Evolutionary conservation across 2,797 vertebrate genomes (phyloP).

Genomic region (Anolis apletophallus): DNA sequence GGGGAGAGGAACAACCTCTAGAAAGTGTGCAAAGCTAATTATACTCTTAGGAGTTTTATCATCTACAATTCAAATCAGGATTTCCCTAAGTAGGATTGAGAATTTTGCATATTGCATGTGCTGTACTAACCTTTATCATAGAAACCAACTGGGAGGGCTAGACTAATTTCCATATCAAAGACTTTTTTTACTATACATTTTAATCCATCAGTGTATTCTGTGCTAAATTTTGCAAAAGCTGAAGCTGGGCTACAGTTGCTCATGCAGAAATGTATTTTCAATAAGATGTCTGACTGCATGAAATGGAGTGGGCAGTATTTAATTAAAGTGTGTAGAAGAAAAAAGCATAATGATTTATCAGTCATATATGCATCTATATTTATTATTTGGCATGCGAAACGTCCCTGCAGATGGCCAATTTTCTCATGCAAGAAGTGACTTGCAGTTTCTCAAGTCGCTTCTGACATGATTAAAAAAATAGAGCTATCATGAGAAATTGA

Average conservation of each 20-base stretch:
- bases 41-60: conserved; percentile 69
- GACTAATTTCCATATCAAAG: conserved; percentile 67
- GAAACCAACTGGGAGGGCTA: conserved; percentile 69
- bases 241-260: background rate
- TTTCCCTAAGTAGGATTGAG: conserved; percentile 70
- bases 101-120: conserved; percentile 66
- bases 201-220: conserved; percentile 53
- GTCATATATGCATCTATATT: background rate
- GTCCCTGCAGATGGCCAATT: too few species aligned
- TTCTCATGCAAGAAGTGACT: too few species aligned
- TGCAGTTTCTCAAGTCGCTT: too few species aligned
- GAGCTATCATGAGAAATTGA: background rate
- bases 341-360: background rate
- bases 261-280: conserved; percentile 6
- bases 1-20: conserved; percentile 46
- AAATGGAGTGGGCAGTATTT: conserved; percentile 1
- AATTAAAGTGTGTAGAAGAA: background rate
- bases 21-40: conserved; percentile 69
- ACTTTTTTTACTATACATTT: conserved; percentile 49
- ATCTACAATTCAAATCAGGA: conserved; percentile 73
- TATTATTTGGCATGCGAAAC: background rate
- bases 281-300: background rate
- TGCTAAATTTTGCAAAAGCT: conserved; percentile 36
- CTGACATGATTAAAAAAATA: background rate
- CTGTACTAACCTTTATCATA: conserved; percentile 67